Base-by-base conservation (phyloP, 2,888 invertebrate genomes). In the Nephrotoma guestfalica region DNA sequence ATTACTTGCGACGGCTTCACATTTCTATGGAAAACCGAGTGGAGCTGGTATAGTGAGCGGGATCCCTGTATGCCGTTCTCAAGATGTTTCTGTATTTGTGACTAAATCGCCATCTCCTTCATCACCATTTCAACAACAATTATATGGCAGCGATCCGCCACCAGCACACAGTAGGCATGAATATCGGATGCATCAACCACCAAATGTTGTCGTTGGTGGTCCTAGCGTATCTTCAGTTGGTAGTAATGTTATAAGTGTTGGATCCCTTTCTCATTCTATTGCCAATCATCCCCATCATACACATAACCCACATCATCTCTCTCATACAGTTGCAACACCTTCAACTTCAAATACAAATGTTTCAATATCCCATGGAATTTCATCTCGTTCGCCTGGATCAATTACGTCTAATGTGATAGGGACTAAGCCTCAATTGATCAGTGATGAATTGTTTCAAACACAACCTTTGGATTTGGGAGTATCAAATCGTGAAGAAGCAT, bases 381-480 rank as follows among this genome's bases (percentile, higher is more conserved):
- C 15, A 41, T 41, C 89, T 90, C 90, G 88, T 9, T 88, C 88
- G 2, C 88, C 88, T 30, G 88, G 86, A 6, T 7, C 83, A 83
- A 86, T 92, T 93, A 87, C 92, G 93, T 9, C 91, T 91, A 85
- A 91, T 92, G n/a, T n/a, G 9, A 30, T 88, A 92, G 92, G 92
- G 6, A 88, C 88, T 15, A 89, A 89, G 30, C 88, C 88, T 3
- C 90, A 90, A 85, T 45, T 85, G 43, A 5, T 85, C 7, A 43
- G 15, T 18, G 45, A 57, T 41, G 41, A 47, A 71, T 88, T 92
- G 86, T 94, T 95, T 89, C 96, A 96, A 91, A 95, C 95, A 87
- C 96, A 96, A 89, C 96, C 96, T 11, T 92, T 96, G 45, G 96
- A 96, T 90, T 93, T 96, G 87, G 96, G 96, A 51, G 93, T 95